Evolutionary conservation across 2,797 vertebrate species (phyloP).

Genomic region (Pteropus rufus): DNA sequence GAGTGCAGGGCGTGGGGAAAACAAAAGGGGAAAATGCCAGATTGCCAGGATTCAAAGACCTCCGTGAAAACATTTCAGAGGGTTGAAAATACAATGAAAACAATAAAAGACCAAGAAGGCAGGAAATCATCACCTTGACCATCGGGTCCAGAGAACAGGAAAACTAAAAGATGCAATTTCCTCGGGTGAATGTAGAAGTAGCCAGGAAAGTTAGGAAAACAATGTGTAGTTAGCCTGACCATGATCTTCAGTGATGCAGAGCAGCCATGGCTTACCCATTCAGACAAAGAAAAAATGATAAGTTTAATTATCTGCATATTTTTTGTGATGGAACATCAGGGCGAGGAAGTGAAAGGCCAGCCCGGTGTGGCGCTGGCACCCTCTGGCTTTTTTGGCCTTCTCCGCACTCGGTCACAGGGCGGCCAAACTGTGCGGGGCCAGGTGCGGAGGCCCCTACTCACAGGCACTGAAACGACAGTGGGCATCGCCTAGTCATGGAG

Average conservation of each 20-base stretch:
- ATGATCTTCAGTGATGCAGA: not conserved
- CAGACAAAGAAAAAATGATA: not conserved
- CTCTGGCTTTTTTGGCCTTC: not conserved
- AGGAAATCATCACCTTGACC: conserved; percentile 43
- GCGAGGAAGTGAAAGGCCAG: not conserved
- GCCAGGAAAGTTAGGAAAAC: not conserved
- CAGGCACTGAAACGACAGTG: not conserved
- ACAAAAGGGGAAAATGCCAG: not conserved
- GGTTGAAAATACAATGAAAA: conserved; percentile 9
- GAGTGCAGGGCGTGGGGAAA: not conserved
- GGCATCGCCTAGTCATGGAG: not conserved
- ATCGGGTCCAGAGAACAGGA: conserved; percentile 56
- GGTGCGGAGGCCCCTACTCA: not conserved
- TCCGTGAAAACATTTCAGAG: not conserved
- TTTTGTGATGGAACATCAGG: not conserved
- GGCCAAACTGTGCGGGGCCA: too few species aligned
- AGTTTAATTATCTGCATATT: not conserved
- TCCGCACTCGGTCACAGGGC: not conserved
- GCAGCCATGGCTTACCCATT: not conserved
- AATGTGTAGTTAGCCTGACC: not conserved
- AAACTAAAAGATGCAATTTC: conserved; percentile 46
- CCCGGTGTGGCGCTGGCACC: not conserved
- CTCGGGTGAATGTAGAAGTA: not conserved
- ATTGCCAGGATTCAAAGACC: not conserved
- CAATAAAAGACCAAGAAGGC: not conserved